Evolutionary conservation across 2,113 vertebrate species (phyloP).

Genomic region (Cyanoramphus novaezelandiae): DNA sequence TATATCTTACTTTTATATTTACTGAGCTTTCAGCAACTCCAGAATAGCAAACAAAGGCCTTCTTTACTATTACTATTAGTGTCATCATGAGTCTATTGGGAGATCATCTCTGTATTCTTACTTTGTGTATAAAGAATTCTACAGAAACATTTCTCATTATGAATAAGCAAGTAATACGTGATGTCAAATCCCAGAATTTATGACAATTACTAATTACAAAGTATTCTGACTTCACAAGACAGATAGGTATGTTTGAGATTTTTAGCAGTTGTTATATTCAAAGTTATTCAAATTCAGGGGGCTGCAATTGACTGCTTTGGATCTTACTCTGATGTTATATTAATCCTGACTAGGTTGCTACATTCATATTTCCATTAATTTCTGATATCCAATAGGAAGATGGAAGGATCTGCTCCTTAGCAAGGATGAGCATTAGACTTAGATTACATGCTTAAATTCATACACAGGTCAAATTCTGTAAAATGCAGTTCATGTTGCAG

Average conservation of each 20-base stretch:
- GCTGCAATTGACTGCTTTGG: background rate
- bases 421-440: background rate
- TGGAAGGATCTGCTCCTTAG: background rate
- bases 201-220: background rate
- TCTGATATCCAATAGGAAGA: background rate
- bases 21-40: constrained; percentile 36
- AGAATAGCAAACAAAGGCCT: constrained; percentile 9
- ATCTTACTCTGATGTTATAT: background rate
- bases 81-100: background rate
- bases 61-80: background rate
- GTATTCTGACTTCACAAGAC: background rate
- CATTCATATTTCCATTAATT: background rate
- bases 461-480: background rate
- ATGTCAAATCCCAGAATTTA: background rate
- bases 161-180: background rate
- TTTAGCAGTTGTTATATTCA: background rate
- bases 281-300: background rate
- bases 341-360: background rate
- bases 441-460: background rate
- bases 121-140: background rate
- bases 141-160: background rate
- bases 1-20: constrained; percentile 51
- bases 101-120: background rate
- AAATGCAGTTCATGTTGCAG: background rate
- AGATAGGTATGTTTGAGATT: background rate